Base-by-base conservation (phyloP, 1,140 invertebrate genomes). In the Heterodera carotae region DNA sequence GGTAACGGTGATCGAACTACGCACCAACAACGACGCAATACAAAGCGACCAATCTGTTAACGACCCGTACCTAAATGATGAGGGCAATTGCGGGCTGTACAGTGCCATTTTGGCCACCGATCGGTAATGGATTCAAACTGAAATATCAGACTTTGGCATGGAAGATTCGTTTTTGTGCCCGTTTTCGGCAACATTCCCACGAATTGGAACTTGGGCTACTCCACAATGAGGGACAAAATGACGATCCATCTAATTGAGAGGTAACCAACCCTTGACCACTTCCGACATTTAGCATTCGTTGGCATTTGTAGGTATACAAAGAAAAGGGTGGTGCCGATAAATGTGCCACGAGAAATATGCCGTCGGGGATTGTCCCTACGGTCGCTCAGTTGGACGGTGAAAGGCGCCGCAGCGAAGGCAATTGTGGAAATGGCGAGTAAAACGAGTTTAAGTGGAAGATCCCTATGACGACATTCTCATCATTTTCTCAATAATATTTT, bases 171-270 rank as follows among this genome's bases (percentile, higher is more conserved):
- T 27, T 83, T 84, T 60, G 48, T 83, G 8, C 82, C 82, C 8
- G 82, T 85, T 22, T 83, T 81, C 59, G 82, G 82, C 18, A 84
- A 75, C 60, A 80, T 82, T 64, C 83, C 82, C 5, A 43, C 36
- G 15, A 83, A 83, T 72, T 83, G 82, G 82, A 76, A 81, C 18
- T 59, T 56, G 66, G 82, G 82, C 10, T 81, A 83, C 43, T 83
- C 81, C 18, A 84, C 83, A n/a, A 83, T 84, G 81, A 69, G 29
- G 22, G 83, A 83, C 62, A 84, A 83, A 69, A 80, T 85, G 83
- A 80, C 69, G 72, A 0, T 84, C 0, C 77, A 85, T 22, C 33
- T 84, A 34, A 67, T 83, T 18, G 80, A 83, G 33, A 80, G 77
- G 25, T 74, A 22, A 56, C 15, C 48, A 27, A 25, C 25, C 27